phyloP scores from a whole-genome alignment of 2,113 vertebrate genomes.

The Aix galericulata region DNA sequence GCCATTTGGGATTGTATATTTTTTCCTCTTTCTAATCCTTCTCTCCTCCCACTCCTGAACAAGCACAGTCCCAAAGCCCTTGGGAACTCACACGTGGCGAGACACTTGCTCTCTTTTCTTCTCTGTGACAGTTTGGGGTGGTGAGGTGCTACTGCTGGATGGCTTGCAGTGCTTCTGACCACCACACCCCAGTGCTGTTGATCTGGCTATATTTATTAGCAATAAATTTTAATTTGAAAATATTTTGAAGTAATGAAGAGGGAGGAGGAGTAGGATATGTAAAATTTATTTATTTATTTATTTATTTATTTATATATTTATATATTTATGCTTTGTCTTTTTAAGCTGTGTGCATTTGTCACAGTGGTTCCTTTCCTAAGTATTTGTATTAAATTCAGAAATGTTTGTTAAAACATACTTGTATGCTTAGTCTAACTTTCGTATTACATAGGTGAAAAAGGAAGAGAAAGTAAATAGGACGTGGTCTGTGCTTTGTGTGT shows the following conservation, averaged over 20 bases:
- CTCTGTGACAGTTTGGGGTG: background rate
- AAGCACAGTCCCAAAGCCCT: slow-evolving; percentile 43
- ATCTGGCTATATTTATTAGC: slow-evolving; percentile 17
- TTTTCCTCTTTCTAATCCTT: background rate
- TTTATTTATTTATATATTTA: background rate
- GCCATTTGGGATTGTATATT: slow-evolving; percentile 36
- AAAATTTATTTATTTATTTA: background rate
- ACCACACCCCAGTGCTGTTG: slow-evolving; percentile 24
- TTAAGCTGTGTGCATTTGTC: background rate
- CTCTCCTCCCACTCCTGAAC: background rate
- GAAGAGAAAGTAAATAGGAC: slow-evolving; percentile 20
- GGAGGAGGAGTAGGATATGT: background rate
- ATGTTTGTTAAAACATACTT: background rate
- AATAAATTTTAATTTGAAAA: slow-evolving; percentile 17
- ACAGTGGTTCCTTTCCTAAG: background rate
- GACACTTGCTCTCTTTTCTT: background rate
- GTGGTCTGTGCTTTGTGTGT: slow-evolving; percentile 1
- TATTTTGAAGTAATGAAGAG: background rate
- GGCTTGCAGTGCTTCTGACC: slow-evolving; percentile 9
- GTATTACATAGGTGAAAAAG: slow-evolving; percentile 31
- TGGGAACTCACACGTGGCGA: background rate
- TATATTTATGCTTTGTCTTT: background rate
- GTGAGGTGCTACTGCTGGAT: background rate
- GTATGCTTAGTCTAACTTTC: background rate
- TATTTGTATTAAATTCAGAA: slow-evolving; percentile 15